These are phyloP conservation scores for Cephus spinipes DNA, from an alignment of 2,888 invertebrate species.

Conservation along the genomic window DNA sequence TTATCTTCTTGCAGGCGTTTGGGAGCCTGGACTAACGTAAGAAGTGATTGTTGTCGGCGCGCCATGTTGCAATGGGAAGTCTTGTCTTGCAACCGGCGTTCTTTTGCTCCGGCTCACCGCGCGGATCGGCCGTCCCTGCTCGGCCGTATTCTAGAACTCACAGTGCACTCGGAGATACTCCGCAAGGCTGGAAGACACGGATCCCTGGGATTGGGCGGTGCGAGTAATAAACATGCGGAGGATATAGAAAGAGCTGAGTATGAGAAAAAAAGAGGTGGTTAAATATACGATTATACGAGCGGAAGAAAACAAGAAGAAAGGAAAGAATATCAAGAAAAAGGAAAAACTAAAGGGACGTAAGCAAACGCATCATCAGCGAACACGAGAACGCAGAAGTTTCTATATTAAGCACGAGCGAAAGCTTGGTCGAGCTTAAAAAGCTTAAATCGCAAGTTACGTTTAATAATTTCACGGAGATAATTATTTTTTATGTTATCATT, in stretches of 20 bases:
- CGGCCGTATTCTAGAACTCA: not conserved
- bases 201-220: not conserved
- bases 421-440: not conserved
- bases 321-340: not conserved
- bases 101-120: conserved; percentile 58
- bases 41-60: conserved; percentile 62
- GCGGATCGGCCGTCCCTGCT: conserved; percentile 12
- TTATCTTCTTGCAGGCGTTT: conserved; percentile 45
- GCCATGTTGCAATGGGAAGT: conserved; percentile 65
- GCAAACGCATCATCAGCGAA: conserved; percentile 4
- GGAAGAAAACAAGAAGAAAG: not conserved
- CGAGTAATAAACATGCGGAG: not conserved
- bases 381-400: not conserved
- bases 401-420: conserved; percentile 1
- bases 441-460: not conserved
- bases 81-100: conserved; percentile 56
- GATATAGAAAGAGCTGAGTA: not conserved
- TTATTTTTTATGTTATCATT: not conserved
- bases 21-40: conserved; percentile 50
- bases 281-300: conserved; percentile 2
- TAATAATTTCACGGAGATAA: not conserved
- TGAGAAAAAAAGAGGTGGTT: not conserved
- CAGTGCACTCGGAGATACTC: not conserved
- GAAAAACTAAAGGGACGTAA: not conserved
- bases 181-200: not conserved